Conservation (phyloP, 2,888 invertebrate species). For the Cheilosia grossa region DNA sequence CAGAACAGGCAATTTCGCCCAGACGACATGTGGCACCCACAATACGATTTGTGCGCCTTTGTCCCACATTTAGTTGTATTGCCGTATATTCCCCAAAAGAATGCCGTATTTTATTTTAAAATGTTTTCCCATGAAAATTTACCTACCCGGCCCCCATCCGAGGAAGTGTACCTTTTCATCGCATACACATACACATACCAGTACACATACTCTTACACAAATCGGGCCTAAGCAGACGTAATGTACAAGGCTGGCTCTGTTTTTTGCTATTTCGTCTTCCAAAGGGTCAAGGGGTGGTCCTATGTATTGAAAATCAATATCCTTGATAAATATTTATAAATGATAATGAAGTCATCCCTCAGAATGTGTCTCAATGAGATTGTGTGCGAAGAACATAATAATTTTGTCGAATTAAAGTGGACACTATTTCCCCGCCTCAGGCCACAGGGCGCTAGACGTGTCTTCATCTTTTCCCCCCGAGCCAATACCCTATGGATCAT, state of each 20-base stretch:
- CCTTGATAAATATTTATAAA: constrained; percentile 75
- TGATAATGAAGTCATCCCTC: constrained; percentile 73
- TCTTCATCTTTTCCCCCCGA: constrained; percentile 4
- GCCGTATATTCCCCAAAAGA: constrained; percentile 60
- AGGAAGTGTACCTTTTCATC: constrained; percentile 50
- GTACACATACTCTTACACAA: constrained; percentile 10
- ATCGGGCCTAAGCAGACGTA: neutral
- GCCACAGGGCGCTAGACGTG: constrained; percentile 35
- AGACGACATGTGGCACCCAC: constrained; percentile 63
- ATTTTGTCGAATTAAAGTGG: constrained; percentile 69
- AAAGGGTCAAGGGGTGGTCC: constrained; percentile 50
- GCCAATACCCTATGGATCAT: constrained; percentile 48
- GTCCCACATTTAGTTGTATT: constrained; percentile 61
- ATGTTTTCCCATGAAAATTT: constrained; percentile 72
- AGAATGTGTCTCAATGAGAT: constrained; percentile 66
- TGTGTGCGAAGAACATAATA: constrained; percentile 71
- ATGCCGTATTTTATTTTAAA: constrained; percentile 73
- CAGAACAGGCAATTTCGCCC: constrained; percentile 65
- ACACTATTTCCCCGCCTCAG: constrained; percentile 28
- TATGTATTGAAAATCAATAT: constrained; percentile 71
- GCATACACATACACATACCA: constrained; percentile 16
- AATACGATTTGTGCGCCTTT: constrained; percentile 47
- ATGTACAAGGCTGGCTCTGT: constrained; percentile 1
- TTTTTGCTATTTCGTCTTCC: constrained; percentile 7
- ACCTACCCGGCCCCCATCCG: constrained; percentile 16